phyloP scores from a whole-genome alignment of 2,888 invertebrate genomes.

The Campopleginae sp. region DNA sequence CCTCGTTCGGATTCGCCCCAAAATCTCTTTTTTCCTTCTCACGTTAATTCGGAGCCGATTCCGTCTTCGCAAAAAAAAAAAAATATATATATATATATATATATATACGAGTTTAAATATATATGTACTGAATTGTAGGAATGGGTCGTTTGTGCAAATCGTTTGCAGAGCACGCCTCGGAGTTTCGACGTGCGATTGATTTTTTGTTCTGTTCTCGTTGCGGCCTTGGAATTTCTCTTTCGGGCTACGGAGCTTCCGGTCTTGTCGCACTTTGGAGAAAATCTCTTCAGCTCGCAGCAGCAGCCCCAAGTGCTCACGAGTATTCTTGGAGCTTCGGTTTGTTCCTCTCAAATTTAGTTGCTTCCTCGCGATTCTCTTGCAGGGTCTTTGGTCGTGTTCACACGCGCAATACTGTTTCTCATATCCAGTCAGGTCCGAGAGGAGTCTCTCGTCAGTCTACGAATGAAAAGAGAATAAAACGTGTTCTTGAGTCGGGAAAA shows the following conservation, averaged over 20 bases:
- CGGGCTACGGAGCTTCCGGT: conserved; percentile 15
- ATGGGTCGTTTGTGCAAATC: conserved; percentile 45
- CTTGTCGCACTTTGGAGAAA: not conserved
- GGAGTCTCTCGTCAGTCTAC: conserved; percentile 70
- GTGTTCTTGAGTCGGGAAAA: not conserved
- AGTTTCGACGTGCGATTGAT: conserved; percentile 2
- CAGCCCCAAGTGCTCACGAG: conserved; percentile 69
- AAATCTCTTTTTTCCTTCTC: conserved; percentile 3
- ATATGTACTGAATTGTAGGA: conserved; percentile 45
- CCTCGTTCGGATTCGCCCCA: conserved; percentile 4
- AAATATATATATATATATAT: not conserved
- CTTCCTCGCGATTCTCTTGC: conserved; percentile 50
- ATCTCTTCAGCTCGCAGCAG: conserved; percentile 9
- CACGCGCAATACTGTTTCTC: conserved; percentile 81
- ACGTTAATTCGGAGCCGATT: conserved; percentile 49
- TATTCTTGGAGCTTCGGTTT: conserved; percentile 4
- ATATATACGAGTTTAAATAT: not conserved
- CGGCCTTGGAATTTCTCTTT: conserved; percentile 3
- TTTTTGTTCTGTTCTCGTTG: not conserved
- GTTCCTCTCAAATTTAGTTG: not conserved
- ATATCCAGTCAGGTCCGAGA: conserved; percentile 68
- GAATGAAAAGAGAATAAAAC: conserved; percentile 54
- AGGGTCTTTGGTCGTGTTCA: conserved; percentile 81
- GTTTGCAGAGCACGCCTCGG: conserved; percentile 8
- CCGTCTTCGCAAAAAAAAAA: conserved; percentile 14